Conservation (phyloP, 1,140 invertebrate genomes). For the Sminthurinus signatus region DNA sequence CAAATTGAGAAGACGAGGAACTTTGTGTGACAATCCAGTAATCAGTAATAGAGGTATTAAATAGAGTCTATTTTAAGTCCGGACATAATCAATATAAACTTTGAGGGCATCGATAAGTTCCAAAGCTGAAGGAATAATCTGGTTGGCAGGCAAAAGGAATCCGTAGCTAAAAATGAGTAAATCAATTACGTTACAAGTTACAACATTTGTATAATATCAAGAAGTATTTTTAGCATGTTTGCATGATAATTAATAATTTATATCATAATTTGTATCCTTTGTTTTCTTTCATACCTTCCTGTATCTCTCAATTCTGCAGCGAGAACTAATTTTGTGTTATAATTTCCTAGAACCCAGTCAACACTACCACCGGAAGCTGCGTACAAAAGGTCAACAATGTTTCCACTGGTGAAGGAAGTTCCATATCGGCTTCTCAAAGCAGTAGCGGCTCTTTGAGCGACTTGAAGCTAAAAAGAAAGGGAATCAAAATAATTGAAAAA, state of each 20-base stretch:
- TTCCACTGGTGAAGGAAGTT: constrained; percentile 51
- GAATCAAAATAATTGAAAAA: background rate
- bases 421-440: constrained; percentile 2
- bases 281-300: constrained; percentile 4
- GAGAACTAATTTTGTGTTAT: constrained; percentile 7
- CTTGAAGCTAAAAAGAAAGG: constrained; percentile 43
- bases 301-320: constrained; percentile 18
- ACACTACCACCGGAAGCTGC: constrained; percentile 17
- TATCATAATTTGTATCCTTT: too few relatives aligned
- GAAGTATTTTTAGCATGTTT: too few relatives aligned
- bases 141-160: constrained; percentile 19
- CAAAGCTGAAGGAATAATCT: constrained; percentile 22
- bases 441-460: constrained; percentile 53
- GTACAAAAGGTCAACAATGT: constrained; percentile 39
- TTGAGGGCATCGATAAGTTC: constrained; percentile 27
- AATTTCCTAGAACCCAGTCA: constrained; percentile 21
- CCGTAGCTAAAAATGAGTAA: too few relatives aligned
- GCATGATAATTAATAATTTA: too few relatives aligned
- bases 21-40: too few relatives aligned
- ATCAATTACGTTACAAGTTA: too few relatives aligned
- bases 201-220: too few relatives aligned
- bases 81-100: constrained; percentile 18
- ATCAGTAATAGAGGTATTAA: too few relatives aligned
- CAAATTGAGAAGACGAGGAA: too few relatives aligned
- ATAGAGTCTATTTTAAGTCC: too few relatives aligned